phyloP scores from a whole-genome alignment of 2,797 vertebrate genomes.

The Xiphophorus birchmanni region DNA sequence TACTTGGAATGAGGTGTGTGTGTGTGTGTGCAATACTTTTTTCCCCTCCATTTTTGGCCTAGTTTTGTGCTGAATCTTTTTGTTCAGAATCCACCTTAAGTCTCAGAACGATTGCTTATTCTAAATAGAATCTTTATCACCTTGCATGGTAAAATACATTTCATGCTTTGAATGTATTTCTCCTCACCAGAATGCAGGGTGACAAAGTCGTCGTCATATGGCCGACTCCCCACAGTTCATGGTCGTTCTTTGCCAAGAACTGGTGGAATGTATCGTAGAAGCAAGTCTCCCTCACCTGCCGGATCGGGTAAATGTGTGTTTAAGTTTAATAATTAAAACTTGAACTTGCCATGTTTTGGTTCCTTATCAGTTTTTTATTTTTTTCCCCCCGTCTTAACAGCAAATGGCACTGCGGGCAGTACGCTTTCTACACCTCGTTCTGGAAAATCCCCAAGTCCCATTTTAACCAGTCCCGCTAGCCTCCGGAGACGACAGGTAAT shows the following conservation, averaged over 20 bases:
- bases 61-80: constrained; percentile 6
- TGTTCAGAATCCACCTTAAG: background rate
- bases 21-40: background rate
- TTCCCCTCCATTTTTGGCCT: background rate
- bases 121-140: background rate
- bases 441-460: constrained; percentile 95
- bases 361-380: background rate
- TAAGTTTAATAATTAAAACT: background rate
- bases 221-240: constrained; percentile 89
- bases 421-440: constrained; percentile 97
- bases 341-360: background rate
- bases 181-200: constrained; percentile 91
- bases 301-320: constrained; percentile 83
- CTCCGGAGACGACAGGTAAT: constrained; percentile 93
- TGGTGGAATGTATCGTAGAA: constrained; percentile 89
- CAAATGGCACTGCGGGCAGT: constrained; percentile 96
- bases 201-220: constrained; percentile 95
- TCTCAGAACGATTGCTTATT: background rate
- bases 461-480: constrained; percentile 96
- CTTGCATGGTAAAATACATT: background rate
- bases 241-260: constrained; percentile 88
- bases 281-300: constrained; percentile 94
- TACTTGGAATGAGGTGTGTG: background rate
- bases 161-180: background rate
- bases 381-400: constrained; percentile 66